Percentiles rank a stretch among this genome's conserved stretches.
Conservation (phyloP, 2,113 vertebrate species). For the Dinomys branickii region DNA sequence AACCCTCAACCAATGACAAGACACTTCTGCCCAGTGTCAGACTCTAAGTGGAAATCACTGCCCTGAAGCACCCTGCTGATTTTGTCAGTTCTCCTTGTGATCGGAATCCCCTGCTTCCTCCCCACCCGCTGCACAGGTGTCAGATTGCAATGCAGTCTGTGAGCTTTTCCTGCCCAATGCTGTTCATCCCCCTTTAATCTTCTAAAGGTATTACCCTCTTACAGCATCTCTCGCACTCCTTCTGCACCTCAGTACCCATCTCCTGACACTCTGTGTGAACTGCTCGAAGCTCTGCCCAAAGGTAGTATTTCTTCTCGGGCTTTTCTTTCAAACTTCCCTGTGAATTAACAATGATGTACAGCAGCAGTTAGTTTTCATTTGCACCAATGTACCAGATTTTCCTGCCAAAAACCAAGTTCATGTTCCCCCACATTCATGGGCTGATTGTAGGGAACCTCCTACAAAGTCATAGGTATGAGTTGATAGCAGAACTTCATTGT, state of each 20-base stretch:
- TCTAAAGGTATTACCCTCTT: not conserved
- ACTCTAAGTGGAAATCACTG: not conserved
- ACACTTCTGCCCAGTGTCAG: not conserved
- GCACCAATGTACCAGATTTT: not conserved
- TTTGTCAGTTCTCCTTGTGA: not conserved
- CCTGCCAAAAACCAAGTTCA: not conserved
- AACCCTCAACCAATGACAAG: not conserved
- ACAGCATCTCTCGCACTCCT: not conserved
- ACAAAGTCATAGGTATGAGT: not conserved
- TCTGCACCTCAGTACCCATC: not conserved
- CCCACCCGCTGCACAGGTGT: not conserved
- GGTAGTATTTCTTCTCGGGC: not conserved
- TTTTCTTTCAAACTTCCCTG: not conserved
- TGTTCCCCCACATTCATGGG: not conserved
- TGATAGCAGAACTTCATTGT: not conserved
- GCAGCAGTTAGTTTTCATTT: not conserved
- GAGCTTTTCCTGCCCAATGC: not conserved
- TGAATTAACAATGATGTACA: not conserved
- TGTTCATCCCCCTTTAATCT: not conserved
- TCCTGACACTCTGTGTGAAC: not conserved
- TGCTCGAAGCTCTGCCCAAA: not conserved
- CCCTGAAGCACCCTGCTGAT: not conserved
- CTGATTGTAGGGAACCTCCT: not conserved
- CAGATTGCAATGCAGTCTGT: not conserved
- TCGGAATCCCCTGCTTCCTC: not conserved